phyloP scores from a whole-genome alignment of 2,113 vertebrate genomes.

The Puntigrus tetrazona region DNA sequence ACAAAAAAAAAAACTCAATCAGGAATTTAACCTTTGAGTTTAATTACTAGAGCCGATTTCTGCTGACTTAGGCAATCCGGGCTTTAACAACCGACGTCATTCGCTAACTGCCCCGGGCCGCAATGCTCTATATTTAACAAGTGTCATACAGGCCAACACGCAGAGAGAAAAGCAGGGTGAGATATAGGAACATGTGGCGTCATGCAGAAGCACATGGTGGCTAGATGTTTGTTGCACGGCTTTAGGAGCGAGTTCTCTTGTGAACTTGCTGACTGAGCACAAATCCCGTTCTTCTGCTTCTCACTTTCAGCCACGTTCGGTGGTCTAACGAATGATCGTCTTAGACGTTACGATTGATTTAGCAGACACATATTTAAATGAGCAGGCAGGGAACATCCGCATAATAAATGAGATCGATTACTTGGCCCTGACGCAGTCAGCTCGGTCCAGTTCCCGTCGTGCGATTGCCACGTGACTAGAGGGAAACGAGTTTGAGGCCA shows the following conservation, averaged over 20 bases:
- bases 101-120: conserved; percentile 33
- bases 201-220: conserved; percentile 28
- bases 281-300: neutral
- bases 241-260: neutral
- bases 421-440: conserved; percentile 60
- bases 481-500: conserved; percentile 4
- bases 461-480: conserved; percentile 14
- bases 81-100: conserved; percentile 45
- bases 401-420: conserved; percentile 73
- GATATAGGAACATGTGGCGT: conserved; percentile 38
- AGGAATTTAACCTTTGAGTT: conserved; percentile 16
- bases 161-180: conserved; percentile 9
- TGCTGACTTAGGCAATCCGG: conserved; percentile 42
- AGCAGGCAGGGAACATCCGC: conserved; percentile 62
- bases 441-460: conserved; percentile 29
- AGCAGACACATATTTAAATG: conserved; percentile 71
- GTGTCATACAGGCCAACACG: conserved; percentile 39
- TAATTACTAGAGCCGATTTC: conserved; percentile 35
- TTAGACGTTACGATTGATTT: conserved; percentile 55
- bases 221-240: neutral
- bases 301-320: neutral
- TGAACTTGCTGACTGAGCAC: conserved; percentile 12
- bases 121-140: conserved; percentile 41
- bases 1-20: conserved; percentile 14
- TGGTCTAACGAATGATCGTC: conserved; percentile 45